Evolutionary conservation across 2,797 vertebrate genomes (phyloP).

Genomic region (Tiaroga cobitis): DNA sequence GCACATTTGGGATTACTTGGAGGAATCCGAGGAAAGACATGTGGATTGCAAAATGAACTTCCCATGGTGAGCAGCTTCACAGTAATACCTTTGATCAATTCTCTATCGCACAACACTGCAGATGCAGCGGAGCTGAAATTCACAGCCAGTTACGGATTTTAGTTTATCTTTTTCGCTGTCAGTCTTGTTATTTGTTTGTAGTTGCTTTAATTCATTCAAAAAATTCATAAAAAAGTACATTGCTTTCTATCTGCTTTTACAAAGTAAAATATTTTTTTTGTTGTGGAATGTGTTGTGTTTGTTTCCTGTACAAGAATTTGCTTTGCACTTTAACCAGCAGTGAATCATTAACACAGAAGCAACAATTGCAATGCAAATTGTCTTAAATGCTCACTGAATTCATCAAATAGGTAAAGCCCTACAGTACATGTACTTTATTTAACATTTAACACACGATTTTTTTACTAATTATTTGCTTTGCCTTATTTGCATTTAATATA

Average conservation of each 20-base stretch:
- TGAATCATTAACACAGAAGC: slow-evolving; percentile 73
- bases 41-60: slow-evolving; percentile 70
- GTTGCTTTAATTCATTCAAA: not conserved
- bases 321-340: slow-evolving; percentile 64
- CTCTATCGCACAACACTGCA: slow-evolving; percentile 1
- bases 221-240: not conserved
- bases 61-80: slow-evolving; percentile 71
- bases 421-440: not conserved
- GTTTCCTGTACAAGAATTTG: not conserved
- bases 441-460: not conserved
- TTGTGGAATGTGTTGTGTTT: not conserved
- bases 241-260: slow-evolving; percentile 4
- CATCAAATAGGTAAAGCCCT: not conserved
- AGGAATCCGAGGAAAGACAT: slow-evolving; percentile 54
- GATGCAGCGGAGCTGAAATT: slow-evolving; percentile 3
- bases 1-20: slow-evolving; percentile 40
- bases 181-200: slow-evolving; percentile 2
- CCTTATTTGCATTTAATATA: not conserved
- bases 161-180: not conserved
- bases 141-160: not conserved
- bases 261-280: not conserved
- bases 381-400: slow-evolving; percentile 17
- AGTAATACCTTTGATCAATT: slow-evolving; percentile 27
- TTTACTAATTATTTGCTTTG: not conserved
- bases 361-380: not conserved